Base-by-base conservation (phyloP, 2,797 vertebrate species). In the Echeneis naucrates region DNA sequence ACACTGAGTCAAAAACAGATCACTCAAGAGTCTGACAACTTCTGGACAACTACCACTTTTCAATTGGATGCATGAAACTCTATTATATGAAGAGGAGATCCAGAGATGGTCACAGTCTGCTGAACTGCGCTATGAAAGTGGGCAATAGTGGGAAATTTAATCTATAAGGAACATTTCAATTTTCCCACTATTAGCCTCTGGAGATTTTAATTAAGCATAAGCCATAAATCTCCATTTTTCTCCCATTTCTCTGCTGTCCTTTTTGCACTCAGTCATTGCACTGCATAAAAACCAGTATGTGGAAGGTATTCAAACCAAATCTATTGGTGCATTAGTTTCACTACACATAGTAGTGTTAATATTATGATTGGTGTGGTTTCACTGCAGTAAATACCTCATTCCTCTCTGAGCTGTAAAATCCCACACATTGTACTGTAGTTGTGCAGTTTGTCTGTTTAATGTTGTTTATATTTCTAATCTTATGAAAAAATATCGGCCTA, bases 171-270 rank as follows among this genome's bases (percentile, higher is more conserved):
- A 83, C 81, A 82, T 90, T 92, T 92, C 73, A 88, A 90, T 89
- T 92, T 90, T 88, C 82, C 86, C 76, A 87, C 81, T 82, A 86
- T 92, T 92, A 87, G 81, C 82, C 90, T 86, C 76, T 5, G 12
- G 83, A 87, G 82, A 87, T 91, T 92, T 91, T 90, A 92, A 92
- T 92, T 92, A 92, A 88, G 81, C 84, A 74, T 83, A 77, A 85
- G 85, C 87, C 85, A 92, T 92, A 89, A 91, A 92, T 92, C 88
- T 92, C 67, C 47, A 90, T 89, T 85, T 86, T 73, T 68, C 32
- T 54, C 40, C 61, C 75, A 81, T 89, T 86, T 80, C 75, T 84
- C 71, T 63, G 63, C 86, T 73, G 81, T 85, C 80, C 60, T 56
- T 30, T 80, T n/a, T 60, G 75, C 57, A 55, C 74, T 73, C 71